These are phyloP conservation scores for Drepanosiphum platanoidis DNA, from an alignment of 2,888 invertebrate species.

Conservation along the genomic window DNA sequence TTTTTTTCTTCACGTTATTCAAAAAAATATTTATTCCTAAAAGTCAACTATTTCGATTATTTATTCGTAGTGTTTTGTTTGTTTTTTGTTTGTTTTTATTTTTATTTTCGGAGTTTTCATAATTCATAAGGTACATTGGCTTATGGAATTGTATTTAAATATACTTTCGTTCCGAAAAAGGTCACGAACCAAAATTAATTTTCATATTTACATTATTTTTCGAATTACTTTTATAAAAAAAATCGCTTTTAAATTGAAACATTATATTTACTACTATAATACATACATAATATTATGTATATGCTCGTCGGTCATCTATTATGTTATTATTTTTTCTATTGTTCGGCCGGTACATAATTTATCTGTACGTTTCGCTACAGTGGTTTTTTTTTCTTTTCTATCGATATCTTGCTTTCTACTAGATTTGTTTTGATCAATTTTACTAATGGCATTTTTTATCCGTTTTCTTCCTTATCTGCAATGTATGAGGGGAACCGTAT, in stretches of 20 bases:
- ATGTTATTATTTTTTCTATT: neutral
- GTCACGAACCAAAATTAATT: neutral
- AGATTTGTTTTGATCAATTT: slow-evolving; percentile 61
- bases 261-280: neutral
- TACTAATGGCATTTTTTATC: slow-evolving; percentile 33
- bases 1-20: no score
- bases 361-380: slow-evolving; percentile 8
- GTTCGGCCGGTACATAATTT: slow-evolving; percentile 36
- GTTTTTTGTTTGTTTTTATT: no score
- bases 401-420: slow-evolving; percentile 58
- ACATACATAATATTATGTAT: no score
- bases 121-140: neutral
- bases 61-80: no score
- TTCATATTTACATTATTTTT: neutral
- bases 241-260: neutral
- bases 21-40: no score
- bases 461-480: slow-evolving; percentile 48
- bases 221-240: neutral
- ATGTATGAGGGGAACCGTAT: neutral
- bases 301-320: neutral
- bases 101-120: no score
- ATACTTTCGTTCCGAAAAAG: neutral
- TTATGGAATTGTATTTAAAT: neutral
- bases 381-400: slow-evolving; percentile 10
- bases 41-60: no score